Conservation (phyloP, 2,797 vertebrate species). For the Cirrhinus mrigala region DNA sequence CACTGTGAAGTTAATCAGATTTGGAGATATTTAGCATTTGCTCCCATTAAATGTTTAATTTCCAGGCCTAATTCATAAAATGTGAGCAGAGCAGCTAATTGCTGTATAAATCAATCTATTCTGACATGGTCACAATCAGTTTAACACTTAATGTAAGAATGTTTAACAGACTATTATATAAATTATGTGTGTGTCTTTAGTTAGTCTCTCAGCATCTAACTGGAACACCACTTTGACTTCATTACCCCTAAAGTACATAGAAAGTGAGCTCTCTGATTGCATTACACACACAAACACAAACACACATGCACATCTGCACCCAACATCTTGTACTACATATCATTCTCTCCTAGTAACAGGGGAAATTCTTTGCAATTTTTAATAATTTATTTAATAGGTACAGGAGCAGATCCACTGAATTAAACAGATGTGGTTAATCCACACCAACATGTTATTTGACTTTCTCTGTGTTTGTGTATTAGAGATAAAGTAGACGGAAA, state of each 20-base stretch:
- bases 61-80: background rate
- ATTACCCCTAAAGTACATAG: constrained; percentile 68
- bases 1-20: background rate
- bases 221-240: constrained; percentile 89
- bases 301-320: background rate
- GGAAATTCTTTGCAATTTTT: background rate
- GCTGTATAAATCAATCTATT: background rate
- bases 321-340: background rate
- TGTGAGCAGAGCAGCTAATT: background rate
- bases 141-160: background rate
- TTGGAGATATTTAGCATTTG: background rate
- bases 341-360: background rate
- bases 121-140: background rate
- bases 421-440: background rate
- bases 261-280: constrained; percentile 12
- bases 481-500: background rate
- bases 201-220: constrained; percentile 78
- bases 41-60: background rate
- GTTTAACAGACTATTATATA: background rate
- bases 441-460: background rate
- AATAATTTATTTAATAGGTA: background rate
- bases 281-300: background rate
- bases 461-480: constrained; percentile 15
- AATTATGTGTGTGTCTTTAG: constrained; percentile 36
- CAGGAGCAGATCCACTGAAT: background rate